Conservation (phyloP, 2,113 vertebrate species). For the Urocolius indicus region DNA sequence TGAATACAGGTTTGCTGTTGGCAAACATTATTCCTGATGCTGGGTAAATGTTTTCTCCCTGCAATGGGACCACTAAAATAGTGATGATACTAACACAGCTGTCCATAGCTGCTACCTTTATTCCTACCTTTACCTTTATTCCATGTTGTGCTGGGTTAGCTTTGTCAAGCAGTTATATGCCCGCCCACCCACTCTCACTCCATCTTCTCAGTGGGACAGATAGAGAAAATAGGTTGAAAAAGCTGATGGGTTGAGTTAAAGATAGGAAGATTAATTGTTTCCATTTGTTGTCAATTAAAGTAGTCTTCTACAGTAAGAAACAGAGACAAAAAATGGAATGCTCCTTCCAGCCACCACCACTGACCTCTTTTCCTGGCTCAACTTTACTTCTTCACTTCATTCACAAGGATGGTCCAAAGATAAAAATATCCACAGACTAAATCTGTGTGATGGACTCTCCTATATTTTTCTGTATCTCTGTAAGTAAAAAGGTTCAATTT, state of each 20-base stretch:
- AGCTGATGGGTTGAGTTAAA: not conserved
- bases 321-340: not conserved
- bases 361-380: not conserved
- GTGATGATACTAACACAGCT: not conserved
- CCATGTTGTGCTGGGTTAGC: not conserved
- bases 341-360: not conserved
- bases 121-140: too few species aligned
- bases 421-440: not conserved
- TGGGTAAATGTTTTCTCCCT: not conserved
- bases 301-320: not conserved
- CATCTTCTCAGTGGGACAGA: rapidly evolving
- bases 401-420: not conserved
- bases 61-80: not conserved
- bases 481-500: not conserved
- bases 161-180: not conserved
- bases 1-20: not conserved
- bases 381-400: not conserved
- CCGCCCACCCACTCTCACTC: not conserved
- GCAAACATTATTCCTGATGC: not conserved
- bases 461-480: not conserved
- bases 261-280: not conserved
- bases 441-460: not conserved
- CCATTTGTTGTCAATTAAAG: not conserved
- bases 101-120: not conserved
- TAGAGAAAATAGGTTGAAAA: not conserved